phyloP scores from a whole-genome alignment of 2,888 invertebrate species.

The Temnothorax rugatulus region DNA sequence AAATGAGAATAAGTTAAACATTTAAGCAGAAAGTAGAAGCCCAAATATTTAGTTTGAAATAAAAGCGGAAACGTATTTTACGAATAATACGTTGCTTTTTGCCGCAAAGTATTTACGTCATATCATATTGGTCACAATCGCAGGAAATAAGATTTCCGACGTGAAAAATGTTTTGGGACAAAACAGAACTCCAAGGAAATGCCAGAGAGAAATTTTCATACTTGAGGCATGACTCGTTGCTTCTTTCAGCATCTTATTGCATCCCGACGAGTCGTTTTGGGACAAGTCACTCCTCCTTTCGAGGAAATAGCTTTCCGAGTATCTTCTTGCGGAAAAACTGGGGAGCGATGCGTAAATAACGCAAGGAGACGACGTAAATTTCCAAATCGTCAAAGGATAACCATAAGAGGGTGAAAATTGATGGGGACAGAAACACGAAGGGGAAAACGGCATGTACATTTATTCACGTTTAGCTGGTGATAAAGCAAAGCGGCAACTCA shows the following conservation, averaged over 20 bases:
- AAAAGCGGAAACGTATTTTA: background rate
- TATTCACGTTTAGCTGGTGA: conserved; percentile 16
- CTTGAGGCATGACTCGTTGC: conserved; percentile 45
- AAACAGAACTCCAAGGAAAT: conserved; percentile 51
- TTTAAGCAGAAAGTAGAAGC: background rate
- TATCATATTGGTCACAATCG: conserved; percentile 8
- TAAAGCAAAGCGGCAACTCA: conserved; percentile 15
- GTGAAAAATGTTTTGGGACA: conserved; percentile 20
- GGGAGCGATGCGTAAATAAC: conserved; percentile 32
- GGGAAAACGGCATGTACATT: conserved; percentile 21
- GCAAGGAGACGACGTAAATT: conserved; percentile 55
- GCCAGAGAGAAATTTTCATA: conserved; percentile 70
- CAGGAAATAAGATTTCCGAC: background rate
- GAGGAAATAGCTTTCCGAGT: conserved; percentile 56
- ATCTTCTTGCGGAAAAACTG: conserved; percentile 43
- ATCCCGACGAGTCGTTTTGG: conserved; percentile 69
- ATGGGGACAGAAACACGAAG: conserved; percentile 8
- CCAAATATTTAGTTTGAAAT: background rate
- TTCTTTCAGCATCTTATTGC: conserved; percentile 68
- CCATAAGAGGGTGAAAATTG: conserved; percentile 44
- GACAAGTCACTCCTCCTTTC: conserved; percentile 62
- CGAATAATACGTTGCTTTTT: background rate
- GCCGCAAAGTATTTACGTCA: background rate
- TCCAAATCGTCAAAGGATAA: conserved; percentile 62
- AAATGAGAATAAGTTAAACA: background rate